Evolutionary conservation across 1,140 invertebrate genomes (phyloP), one percentile per base, ranked within the genome.

Genomic region (Ips nitidus): DNA sequence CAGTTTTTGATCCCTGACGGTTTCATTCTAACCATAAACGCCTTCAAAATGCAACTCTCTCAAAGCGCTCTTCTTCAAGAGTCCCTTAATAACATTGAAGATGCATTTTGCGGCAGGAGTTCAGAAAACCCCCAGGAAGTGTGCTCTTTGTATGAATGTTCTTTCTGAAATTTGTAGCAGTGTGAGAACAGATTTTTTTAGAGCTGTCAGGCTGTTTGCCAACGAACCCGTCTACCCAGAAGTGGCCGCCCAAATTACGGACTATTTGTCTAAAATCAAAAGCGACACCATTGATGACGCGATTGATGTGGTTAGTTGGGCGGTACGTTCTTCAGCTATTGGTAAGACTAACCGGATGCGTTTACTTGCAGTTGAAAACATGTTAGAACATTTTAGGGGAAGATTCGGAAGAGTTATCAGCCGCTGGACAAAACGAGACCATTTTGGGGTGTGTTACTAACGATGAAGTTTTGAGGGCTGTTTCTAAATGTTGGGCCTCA

Each of bases 381-480:
- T 37, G 39, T 55, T 53, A 4, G 22, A 58, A 45, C 45, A 22
- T 4, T 1, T 52, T 65, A 71, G 88, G 89, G 2, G 92, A 94
- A 83, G 92, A 95, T 81, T 87, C 88, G 4, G 85, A 87, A 63
- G 90, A 90, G 80, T 75, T 86, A 79, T 94, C 92, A 0, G 88
- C 90, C 2, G 93, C 93, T n/a, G 93, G 93, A 37, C 93, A 95
- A 82, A 91, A 94, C 81, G 86, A 88, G 52, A 94, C 91, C 0
- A 86, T 89, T 70, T 80, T 95, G 1, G 90, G 91, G 2, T 84
- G 91, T 42, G 78, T 79, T 39, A 81, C 77, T 4, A 76, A 81
- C 41, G 79, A 81, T 3, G 80, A 88, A 74, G 79, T 94, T 1
- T 52, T 87, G 1, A 71, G 81, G 41, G 87, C 85, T 1, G 80